Percentiles rank a stretch among this genome's conserved stretches.
These are phyloP conservation scores for Amphipoea oculea DNA, from an alignment of 2,888 invertebrate genomes.

Conservation along the genomic window DNA sequence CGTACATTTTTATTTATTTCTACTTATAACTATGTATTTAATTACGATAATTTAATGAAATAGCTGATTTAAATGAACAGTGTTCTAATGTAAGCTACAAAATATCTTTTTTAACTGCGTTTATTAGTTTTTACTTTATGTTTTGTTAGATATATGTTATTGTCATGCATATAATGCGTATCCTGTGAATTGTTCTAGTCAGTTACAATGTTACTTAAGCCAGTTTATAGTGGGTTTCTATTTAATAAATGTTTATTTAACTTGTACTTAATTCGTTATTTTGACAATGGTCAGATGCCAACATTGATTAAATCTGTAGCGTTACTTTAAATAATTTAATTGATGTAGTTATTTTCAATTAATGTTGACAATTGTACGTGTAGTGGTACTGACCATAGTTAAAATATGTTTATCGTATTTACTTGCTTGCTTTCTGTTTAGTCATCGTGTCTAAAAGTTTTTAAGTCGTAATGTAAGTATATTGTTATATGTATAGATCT, in stretches of 20 bases:
- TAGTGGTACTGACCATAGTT: conserved; percentile 47
- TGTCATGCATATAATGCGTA: conserved; percentile 67
- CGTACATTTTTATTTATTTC: conserved; percentile 44
- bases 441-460: conserved; percentile 60
- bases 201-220: conserved; percentile 54
- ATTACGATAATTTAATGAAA: conserved; percentile 24
- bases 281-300: conserved; percentile 52
- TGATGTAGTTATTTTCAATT: conserved; percentile 50
- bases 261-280: conserved; percentile 48
- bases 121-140: conserved; percentile 23
- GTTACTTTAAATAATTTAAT: conserved; percentile 55
- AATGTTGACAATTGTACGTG: conserved; percentile 40
- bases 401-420: conserved; percentile 52
- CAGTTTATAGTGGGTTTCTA: conserved; percentile 47
- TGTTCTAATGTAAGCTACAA: conserved; percentile 35
- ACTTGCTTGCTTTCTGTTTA: conserved; percentile 65
- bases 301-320: conserved; percentile 54
- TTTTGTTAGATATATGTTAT: conserved; percentile 43
- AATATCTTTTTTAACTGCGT: conserved; percentile 21
- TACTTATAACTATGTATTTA: conserved; percentile 2
- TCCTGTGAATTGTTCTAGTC: conserved; percentile 70
- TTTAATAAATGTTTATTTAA: conserved; percentile 57
- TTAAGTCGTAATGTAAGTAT: conserved; percentile 59
- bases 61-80: conserved; percentile 33
- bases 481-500: conserved; percentile 65